Evolutionary conservation across 1,140 invertebrate genomes (phyloP).

Genomic region (Venturia canescens): DNA sequence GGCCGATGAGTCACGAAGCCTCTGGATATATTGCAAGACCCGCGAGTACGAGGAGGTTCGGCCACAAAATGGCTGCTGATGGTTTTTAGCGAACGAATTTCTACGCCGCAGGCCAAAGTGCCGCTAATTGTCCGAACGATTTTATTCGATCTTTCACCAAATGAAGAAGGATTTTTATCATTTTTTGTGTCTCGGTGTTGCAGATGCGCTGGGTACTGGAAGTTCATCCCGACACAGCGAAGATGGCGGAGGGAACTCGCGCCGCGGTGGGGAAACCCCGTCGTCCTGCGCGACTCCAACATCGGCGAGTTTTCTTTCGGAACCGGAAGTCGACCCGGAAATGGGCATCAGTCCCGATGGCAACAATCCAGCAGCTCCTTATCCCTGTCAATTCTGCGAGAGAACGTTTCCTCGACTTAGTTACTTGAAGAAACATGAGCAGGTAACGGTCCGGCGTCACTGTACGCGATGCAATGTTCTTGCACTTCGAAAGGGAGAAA

Average conservation of each 20-base stretch:
- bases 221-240: constrained; percentile 78
- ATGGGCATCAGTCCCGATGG: constrained; percentile 75
- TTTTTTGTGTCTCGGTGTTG: constrained; percentile 52
- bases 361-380: constrained; percentile 83
- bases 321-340: constrained; percentile 73
- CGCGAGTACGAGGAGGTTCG: background rate
- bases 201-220: constrained; percentile 83
- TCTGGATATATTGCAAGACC: no score
- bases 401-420: constrained; percentile 92
- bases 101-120: background rate
- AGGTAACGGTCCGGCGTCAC: constrained; percentile 80
- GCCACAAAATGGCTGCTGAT: background rate
- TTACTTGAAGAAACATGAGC: constrained; percentile 94
- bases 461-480: no score
- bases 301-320: constrained; percentile 77
- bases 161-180: background rate
- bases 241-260: constrained; percentile 80
- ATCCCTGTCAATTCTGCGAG: constrained; percentile 94
- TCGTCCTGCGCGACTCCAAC: constrained; percentile 81
- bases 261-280: constrained; percentile 78
- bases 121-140: background rate
- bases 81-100: background rate
- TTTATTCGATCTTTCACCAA: background rate
- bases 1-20: no score
- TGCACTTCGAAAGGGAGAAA: no score